Evolutionary conservation across 2,797 vertebrate genomes (phyloP).

Genomic region (Pangasius larnaudii): DNA sequence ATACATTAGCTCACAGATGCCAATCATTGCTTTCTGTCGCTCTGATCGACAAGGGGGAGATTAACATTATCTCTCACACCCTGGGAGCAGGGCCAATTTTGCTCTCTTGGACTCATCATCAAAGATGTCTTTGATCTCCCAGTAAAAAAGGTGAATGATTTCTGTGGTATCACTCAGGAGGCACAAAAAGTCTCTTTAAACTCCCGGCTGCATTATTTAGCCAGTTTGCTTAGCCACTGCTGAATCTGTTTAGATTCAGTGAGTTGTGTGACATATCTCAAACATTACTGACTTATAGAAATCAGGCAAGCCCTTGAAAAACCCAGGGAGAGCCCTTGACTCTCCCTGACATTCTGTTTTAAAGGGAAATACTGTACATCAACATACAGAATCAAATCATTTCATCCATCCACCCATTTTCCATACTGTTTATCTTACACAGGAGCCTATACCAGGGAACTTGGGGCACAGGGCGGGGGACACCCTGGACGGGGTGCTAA

Average conservation of each 20-base stretch:
- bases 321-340: no score
- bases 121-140: not conserved
- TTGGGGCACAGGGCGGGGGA: no score
- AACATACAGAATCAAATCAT: not conserved
- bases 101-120: not conserved
- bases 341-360: not conserved
- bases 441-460: no score
- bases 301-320: not conserved
- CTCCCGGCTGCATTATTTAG: not conserved
- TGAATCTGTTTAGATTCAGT: not conserved
- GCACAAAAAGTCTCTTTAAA: not conserved
- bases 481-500: no score
- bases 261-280: not conserved
- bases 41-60: not conserved
- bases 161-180: not conserved
- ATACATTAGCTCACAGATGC: not conserved
- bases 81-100: not conserved
- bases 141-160: not conserved
- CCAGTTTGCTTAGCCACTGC: not conserved
- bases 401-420: not conserved
- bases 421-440: no score
- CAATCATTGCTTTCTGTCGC: not conserved
- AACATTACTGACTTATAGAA: not conserved
- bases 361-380: no score
- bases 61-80: slow-evolving; percentile 2